Evolutionary conservation across 2,888 invertebrate genomes (phyloP).

Genomic region (Clivina fossor): DNA sequence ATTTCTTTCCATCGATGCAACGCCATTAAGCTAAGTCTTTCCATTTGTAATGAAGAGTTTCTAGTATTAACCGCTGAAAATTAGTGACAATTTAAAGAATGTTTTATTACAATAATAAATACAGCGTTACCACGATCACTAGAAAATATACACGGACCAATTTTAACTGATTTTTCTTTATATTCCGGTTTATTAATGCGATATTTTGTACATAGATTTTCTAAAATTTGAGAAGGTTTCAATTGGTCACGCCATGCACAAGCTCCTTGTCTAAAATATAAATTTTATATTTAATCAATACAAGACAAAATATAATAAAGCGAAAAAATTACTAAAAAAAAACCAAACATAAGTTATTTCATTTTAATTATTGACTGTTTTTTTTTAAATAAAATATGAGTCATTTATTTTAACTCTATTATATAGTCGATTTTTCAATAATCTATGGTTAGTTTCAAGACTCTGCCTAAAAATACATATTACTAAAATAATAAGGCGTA

Average conservation of each 20-base stretch:
- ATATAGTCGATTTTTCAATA: too few relatives aligned
- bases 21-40: conserved; percentile 74
- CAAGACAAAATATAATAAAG: conserved; percentile 13
- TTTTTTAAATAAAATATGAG: not conserved
- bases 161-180: conserved; percentile 54
- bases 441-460: too few relatives aligned
- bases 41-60: conserved; percentile 56
- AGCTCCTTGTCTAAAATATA: conserved; percentile 60
- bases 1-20: conserved; percentile 76
- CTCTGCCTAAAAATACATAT: too few relatives aligned
- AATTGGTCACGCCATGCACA: conserved; percentile 76
- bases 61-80: not conserved
- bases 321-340: not conserved
- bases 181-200: conserved; percentile 63
- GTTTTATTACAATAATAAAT: not conserved
- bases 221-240: conserved; percentile 72
- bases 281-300: conserved; percentile 16
- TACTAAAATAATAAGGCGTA: too few relatives aligned
- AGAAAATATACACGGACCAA: conserved; percentile 48
- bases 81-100: not conserved
- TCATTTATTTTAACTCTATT: conserved; percentile 7
- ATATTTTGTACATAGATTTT: conserved; percentile 67
- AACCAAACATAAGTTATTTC: not conserved
- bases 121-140: not conserved
- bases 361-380: conserved; percentile 2